These are phyloP conservation scores for Macrophya alboannulata DNA, from an alignment of 2,888 invertebrate genomes.

Conservation along the genomic window DNA sequence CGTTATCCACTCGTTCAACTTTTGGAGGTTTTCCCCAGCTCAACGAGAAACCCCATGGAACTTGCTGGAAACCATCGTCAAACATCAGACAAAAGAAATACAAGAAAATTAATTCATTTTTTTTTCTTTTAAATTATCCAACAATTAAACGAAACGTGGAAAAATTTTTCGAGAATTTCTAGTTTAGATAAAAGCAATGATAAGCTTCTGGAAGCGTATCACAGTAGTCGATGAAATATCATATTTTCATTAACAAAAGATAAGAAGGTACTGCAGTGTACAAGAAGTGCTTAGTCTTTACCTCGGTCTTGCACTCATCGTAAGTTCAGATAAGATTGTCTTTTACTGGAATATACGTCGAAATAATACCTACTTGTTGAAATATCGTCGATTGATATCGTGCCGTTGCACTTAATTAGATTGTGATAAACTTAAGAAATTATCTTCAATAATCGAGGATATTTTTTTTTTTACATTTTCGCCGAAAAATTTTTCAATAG, in stretches of 20 bases:
- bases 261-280: background rate
- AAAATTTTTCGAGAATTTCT: background rate
- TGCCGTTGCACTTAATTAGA: background rate
- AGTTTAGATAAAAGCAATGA: background rate
- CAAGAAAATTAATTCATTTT: background rate
- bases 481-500: too few species aligned
- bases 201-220: background rate
- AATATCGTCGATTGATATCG: background rate
- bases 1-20: slow-evolving; percentile 91
- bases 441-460: background rate
- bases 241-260: background rate
- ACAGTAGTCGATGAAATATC: background rate
- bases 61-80: slow-evolving; percentile 65
- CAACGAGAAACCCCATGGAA: slow-evolving; percentile 88
- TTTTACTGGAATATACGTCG: background rate
- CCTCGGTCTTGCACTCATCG: background rate
- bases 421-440: background rate
- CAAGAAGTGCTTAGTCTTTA: background rate
- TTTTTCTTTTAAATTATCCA: background rate
- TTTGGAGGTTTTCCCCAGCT: slow-evolving; percentile 95
- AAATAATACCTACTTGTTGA: background rate
- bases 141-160: background rate
- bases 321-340: background rate
- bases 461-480: too few species aligned
- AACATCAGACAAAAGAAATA: background rate